Conservation (phyloP, 2,113 vertebrate species). For the Pachypanchax playfairii region DNA sequence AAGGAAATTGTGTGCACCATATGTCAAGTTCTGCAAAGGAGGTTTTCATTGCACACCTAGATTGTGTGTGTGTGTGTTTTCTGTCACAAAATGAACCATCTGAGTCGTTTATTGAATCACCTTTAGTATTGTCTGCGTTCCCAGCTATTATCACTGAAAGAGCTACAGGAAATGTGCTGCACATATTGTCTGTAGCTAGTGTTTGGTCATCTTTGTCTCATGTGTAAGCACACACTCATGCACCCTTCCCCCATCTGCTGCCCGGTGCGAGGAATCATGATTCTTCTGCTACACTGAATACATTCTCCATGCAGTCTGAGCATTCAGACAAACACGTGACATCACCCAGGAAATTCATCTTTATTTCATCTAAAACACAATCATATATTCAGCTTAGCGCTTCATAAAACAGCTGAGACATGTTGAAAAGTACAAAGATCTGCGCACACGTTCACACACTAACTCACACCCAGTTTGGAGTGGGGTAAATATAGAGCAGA, state of each 20-base stretch:
- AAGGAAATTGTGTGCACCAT: slow-evolving; percentile 76
- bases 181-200: slow-evolving; percentile 65
- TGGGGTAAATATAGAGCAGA: slow-evolving; percentile 63
- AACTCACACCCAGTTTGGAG: slow-evolving; percentile 13
- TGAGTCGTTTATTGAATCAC: slow-evolving; percentile 69
- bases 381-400: slow-evolving; percentile 7
- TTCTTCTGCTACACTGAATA: slow-evolving; percentile 73
- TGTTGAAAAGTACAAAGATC: slow-evolving; percentile 1
- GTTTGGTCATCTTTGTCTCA: slow-evolving; percentile 68
- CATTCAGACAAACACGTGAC: slow-evolving; percentile 60
- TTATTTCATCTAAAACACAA: slow-evolving; percentile 45
- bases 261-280: slow-evolving; percentile 66
- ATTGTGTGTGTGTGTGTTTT: slow-evolving; percentile 44
- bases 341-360: slow-evolving; percentile 51
- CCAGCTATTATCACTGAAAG: slow-evolving; percentile 60
- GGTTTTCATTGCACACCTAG: slow-evolving; percentile 60
- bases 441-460: slow-evolving; percentile 23
- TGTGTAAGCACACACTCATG: slow-evolving; percentile 40
- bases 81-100: slow-evolving; percentile 57
- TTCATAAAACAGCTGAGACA: slow-evolving; percentile 43
- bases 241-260: slow-evolving; percentile 57
- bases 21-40: slow-evolving; percentile 77
- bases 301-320: slow-evolving; percentile 66
- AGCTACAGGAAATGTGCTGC: slow-evolving; percentile 58
- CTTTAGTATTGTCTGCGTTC: slow-evolving; percentile 63